Evolutionary conservation across 2,888 invertebrate genomes (phyloP), one percentile per base, ranked within the genome.

Genomic region (Melinopterus prodromus): DNA sequence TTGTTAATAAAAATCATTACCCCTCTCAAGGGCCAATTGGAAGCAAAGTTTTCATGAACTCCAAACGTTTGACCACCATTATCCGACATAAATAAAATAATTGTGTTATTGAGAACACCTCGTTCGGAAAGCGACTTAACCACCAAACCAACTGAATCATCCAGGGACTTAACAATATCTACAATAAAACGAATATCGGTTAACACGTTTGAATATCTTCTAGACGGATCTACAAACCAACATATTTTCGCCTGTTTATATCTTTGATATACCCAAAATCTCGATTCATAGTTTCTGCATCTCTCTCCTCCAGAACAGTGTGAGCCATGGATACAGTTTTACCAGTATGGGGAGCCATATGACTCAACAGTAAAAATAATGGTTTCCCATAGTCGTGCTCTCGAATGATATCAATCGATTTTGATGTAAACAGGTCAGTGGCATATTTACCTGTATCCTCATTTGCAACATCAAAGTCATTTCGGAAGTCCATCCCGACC

Each of bases 101-200:
- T 92, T 0, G 96, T 95, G 87, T 98, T 94, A 71, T 96, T 90
- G 82, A 97, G 90, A 89, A 97, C 94, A 1, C 91, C 91, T 80
- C 92, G 92, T 0, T 91, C 87, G 77, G 92, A 90, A 78, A 98
- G 89, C 6, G 95, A 93, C 77, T 91, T 87, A 0, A 97, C 91
- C 14, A 98, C 92, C 70, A 93, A 91, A 0, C 97, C 97, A 0
- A 98, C 92, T 70, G 97, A 95, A 80, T 95, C 93, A 87, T 98
- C 98, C 85, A 98, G 89, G 84, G 94, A 94, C 26, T 95, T 93
- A 0, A 97, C 92, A 94, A 98, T 96, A 9, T 95, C 97, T 95
- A 87, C 79, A 91, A 91, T 81, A 80, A 75, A 71, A 77, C 35
- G n/a, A 14, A 53, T 16, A 77, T 69, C 6, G 2, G 14, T 16